Evolutionary conservation across 2,113 vertebrate species (phyloP).

Genomic region (Sakesphorus luctuosus): DNA sequence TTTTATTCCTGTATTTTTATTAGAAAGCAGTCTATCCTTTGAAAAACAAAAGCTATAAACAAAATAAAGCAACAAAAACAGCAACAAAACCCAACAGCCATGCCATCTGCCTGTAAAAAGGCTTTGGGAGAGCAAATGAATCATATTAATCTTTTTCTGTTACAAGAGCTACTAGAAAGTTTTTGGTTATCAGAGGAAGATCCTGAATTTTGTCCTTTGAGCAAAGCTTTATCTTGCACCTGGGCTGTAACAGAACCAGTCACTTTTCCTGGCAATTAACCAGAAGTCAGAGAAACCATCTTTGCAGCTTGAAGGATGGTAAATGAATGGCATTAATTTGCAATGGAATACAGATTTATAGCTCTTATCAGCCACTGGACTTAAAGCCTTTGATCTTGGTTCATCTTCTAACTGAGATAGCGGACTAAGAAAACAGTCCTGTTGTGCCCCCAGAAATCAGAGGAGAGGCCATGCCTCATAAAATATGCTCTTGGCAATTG

Average conservation of each 20-base stretch:
- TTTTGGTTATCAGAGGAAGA: not conserved
- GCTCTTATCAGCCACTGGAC: not conserved
- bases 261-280: not conserved
- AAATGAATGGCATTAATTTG: not conserved
- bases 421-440: not conserved
- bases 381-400: not conserved
- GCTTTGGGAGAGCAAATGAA: not conserved
- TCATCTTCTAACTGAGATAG: not conserved
- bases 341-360: not conserved
- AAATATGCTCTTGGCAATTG: not conserved
- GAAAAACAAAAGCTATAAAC: not conserved
- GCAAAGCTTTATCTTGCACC: not conserved
- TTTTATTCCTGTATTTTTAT: not conserved
- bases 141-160: not conserved
- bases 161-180: not conserved
- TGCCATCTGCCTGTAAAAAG: not conserved
- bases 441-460: not conserved
- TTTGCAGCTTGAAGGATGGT: not conserved
- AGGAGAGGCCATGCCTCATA: not conserved
- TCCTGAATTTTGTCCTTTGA: not conserved
- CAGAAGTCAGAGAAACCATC: not conserved
- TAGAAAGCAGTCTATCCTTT: not conserved
- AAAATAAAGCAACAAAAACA: not conserved
- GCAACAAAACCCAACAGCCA: fast-evolving
- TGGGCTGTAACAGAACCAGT: not conserved